Conservation (phyloP, 1,140 invertebrate species). For the Macrocentrus cingulum region DNA sequence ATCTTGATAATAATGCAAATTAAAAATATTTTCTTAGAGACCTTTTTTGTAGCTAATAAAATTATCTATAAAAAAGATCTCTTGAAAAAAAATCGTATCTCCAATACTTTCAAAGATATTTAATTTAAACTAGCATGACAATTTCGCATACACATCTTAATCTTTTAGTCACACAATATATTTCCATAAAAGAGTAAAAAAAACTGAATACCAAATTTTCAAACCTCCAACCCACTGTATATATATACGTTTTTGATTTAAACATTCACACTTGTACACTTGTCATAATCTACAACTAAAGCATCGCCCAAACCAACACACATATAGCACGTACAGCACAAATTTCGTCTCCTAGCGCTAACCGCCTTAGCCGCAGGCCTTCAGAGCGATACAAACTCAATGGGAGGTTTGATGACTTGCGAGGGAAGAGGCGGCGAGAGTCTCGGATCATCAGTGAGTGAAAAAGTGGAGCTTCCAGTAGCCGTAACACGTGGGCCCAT, state of each 20-base stretch:
- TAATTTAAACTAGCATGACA: too few species aligned
- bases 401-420: slow-evolving; percentile 60
- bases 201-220: too few species aligned
- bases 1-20: too few species aligned
- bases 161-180: too few species aligned
- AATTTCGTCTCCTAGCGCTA: not conserved
- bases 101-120: too few species aligned
- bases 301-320: slow-evolving; percentile 2
- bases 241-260: too few species aligned
- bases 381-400: slow-evolving; percentile 56
- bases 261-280: slow-evolving; percentile 4
- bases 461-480: slow-evolving; percentile 79
- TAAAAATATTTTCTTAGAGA: too few species aligned
- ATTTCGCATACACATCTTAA: too few species aligned
- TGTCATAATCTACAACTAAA: not conserved
- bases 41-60: too few species aligned
- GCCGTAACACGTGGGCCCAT: slow-evolving; percentile 87
- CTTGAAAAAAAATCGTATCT: too few species aligned
- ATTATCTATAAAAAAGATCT: too few species aligned
- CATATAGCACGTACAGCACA: not conserved
- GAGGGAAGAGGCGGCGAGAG: slow-evolving; percentile 58
- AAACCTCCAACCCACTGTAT: not conserved
- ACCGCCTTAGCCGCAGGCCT: not conserved
- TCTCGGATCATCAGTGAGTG: slow-evolving; percentile 67
- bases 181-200: too few species aligned